These are phyloP conservation scores for Paedocypris micromegethes DNA, from an alignment of 2,797 vertebrate species.

Conservation along the genomic window DNA sequence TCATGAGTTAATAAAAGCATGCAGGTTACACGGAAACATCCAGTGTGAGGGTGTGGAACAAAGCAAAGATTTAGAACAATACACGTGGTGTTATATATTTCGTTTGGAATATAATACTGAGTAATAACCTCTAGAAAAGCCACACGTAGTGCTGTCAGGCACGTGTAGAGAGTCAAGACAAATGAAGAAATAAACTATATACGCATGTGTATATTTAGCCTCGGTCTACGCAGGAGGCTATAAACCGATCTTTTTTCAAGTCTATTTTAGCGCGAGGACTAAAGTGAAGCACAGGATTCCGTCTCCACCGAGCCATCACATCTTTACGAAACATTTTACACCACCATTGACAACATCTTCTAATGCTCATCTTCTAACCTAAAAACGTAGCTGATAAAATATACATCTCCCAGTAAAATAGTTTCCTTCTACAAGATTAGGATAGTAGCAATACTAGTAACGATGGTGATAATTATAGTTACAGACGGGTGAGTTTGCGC, in stretches of 20 bases:
- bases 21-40: conserved; percentile 47
- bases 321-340: conserved; percentile 58
- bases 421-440: conserved; percentile 46
- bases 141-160: conserved; percentile 75
- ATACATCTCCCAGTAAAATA: conserved; percentile 78
- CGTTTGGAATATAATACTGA: conserved; percentile 35
- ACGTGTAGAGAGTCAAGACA: conserved; percentile 66
- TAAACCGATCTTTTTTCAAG: conserved; percentile 11
- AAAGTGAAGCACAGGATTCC: background rate
- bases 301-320: conserved; percentile 37
- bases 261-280: background rate
- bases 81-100: conserved; percentile 43
- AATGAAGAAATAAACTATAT: conserved; percentile 31
- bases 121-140: conserved; percentile 55
- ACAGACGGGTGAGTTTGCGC: too few species aligned
- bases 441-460: too few species aligned
- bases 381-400: conserved; percentile 78
- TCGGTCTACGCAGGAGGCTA: conserved; percentile 22
- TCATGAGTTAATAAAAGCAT: conserved; percentile 46
- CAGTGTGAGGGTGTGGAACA: conserved; percentile 39
- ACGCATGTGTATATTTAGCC: background rate
- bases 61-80: conserved; percentile 38
- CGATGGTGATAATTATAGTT: too few species aligned
- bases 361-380: conserved; percentile 66
- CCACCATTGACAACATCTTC: conserved; percentile 60